Percentiles rank a stretch among this genome's conserved stretches.
Evolutionary conservation across 2,113 vertebrate species (phyloP).

Genomic region (Grus americana): DNA sequence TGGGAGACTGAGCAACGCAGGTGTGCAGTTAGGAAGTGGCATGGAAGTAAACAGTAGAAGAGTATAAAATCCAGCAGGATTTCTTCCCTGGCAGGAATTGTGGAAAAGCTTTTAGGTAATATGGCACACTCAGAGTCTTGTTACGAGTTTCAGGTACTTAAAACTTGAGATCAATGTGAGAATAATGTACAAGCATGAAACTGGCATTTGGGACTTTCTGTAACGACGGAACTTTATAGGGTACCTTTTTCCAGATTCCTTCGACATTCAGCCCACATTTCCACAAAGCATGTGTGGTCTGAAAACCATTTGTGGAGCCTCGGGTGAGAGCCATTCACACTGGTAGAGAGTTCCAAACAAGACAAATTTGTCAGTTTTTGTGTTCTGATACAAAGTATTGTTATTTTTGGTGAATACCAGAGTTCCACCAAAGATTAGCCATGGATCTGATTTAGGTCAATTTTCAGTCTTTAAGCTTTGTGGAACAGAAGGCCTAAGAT

Average conservation of each 20-base stretch:
- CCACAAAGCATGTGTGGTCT: not conserved
- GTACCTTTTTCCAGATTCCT: not conserved
- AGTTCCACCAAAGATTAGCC: not conserved
- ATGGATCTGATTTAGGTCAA: not conserved
- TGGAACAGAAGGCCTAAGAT: not conserved
- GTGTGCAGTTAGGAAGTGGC: not conserved
- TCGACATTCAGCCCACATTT: not conserved
- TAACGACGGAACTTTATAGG: not conserved
- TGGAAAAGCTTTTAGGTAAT: not conserved
- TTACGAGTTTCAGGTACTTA: not conserved
- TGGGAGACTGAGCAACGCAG: not conserved
- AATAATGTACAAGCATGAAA: not conserved
- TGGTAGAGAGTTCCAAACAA: not conserved
- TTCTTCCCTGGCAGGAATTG: not conserved
- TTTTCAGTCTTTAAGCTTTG: not conserved
- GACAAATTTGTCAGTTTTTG: not conserved
- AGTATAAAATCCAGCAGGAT: not conserved
- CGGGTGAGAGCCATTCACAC: not conserved
- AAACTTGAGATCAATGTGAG: not conserved
- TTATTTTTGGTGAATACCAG: not conserved
- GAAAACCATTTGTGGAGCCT: not conserved
- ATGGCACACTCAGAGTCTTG: not conserved
- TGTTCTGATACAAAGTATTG: not conserved
- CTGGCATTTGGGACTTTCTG: not conserved
- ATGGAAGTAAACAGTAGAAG: not conserved